Evolutionary conservation across 2,113 vertebrate genomes (phyloP).

Genomic region (Ranitomeya variabilis): DNA sequence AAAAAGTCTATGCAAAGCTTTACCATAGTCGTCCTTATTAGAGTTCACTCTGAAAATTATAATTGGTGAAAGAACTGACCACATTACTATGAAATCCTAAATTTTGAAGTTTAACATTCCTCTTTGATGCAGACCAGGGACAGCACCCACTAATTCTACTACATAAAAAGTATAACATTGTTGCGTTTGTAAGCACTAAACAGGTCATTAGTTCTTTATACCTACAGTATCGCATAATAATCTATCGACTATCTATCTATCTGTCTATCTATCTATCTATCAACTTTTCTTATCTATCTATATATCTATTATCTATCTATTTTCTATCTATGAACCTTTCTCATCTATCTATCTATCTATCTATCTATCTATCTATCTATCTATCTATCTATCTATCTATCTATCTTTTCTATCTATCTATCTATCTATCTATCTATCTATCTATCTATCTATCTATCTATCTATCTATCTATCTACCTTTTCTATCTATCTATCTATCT

Average conservation of each 20-base stretch:
- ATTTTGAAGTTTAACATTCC: not conserved
- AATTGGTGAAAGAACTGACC: not conserved
- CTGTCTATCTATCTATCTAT: not conserved
- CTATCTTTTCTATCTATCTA: not conserved
- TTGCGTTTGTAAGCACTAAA: too few relatives aligned
- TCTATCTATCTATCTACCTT: slow-evolving; percentile 12
- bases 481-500: not conserved
- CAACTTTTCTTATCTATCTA: not conserved
- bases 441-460: not conserved
- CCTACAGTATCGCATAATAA: too few relatives aligned
- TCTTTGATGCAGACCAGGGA: not conserved
- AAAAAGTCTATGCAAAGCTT: not conserved
- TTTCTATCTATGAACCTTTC: slow-evolving; percentile 1
- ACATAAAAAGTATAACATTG: too few relatives aligned
- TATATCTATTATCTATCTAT: not conserved
- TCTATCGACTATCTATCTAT: not conserved
- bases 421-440: too few relatives aligned
- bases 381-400: not conserved
- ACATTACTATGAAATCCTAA: not conserved
- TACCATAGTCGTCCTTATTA: not conserved
- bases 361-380: not conserved
- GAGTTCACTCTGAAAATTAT: not conserved
- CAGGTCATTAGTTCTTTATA: too few relatives aligned
- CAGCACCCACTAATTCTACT: too few relatives aligned
- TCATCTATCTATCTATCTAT: not conserved